Base-by-base conservation (phyloP, 1,140 invertebrate species). In the Anagrus nilaparvatae region DNA sequence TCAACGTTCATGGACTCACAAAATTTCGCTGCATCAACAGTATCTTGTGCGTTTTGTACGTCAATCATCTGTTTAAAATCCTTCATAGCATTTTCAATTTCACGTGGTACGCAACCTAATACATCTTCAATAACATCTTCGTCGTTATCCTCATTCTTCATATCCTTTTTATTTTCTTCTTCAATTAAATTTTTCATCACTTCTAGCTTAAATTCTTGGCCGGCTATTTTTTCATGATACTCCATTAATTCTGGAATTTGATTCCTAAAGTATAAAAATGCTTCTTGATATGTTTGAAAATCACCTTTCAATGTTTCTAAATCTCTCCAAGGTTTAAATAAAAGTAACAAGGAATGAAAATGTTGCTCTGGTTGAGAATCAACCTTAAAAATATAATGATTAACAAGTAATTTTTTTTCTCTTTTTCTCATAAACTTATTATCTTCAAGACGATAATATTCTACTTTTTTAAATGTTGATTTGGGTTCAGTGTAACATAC, bases 241-340 rank as follows among this genome's bases (percentile, higher is more conserved):
- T 50, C 23, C 3, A 51, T 21, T 20, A 50, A 48, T 33, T 47
- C 5, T 20, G 3, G 10, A 27, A 58, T 14, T 17, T 48, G 2
- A 3, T 39, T 8, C 46, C 52, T 23, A 21, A 38, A 4, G 3
- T 27, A 33, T 4, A 27, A 8, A 52, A 57, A 57, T 40, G 52
- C 40, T 43, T 51, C 49, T 8, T 43, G 32, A 39, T 55, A 59
- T 25, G 34, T 53, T 9, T 44, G 31, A 33, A 9, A 47, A 2
- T 8, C 23, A 34, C 17, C 27, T 44, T 35, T 50, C n/a, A 59
- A 43, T 23, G 54, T 47, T 42, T 35, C 39, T 1, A 37, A 32
- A 32, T 57, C 29, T 47, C 52, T 50, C 54, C 54, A 60, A 6
- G 51, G 47, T 44, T 54, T 35, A 42, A 58, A 57, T 9, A 60